Percentiles rank a stretch among this genome's conserved stretches.
phyloP scores from a whole-genome alignment of 2,888 invertebrate species.

The Mayetiola destructor region DNA sequence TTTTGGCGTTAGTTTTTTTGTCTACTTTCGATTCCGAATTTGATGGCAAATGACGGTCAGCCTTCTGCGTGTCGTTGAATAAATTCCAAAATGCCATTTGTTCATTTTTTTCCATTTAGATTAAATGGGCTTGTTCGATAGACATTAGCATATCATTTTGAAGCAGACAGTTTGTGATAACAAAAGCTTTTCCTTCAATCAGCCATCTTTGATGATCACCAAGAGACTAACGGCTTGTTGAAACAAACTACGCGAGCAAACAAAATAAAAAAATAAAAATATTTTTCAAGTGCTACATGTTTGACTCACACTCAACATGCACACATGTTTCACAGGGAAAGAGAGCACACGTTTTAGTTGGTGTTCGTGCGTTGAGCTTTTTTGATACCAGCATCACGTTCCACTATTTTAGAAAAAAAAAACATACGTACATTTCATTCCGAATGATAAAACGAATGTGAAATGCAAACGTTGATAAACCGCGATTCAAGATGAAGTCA shows the following conservation, averaged over 20 bases:
- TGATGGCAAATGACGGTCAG: not conserved
- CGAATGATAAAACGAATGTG: no score
- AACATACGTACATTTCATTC: not conserved
- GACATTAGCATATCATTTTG: not conserved
- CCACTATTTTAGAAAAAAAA: conserved; percentile 1
- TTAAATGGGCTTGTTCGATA: conserved; percentile 1
- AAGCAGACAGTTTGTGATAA: no score
- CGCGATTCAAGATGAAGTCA: not conserved
- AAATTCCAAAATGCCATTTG: not conserved
- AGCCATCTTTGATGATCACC: no score
- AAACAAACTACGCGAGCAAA: no score
- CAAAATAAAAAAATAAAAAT: no score
- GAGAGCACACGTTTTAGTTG: conserved; percentile 9
- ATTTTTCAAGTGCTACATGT: no score
- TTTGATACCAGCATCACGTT: not conserved
- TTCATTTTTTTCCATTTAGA: not conserved
- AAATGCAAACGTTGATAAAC: not conserved
- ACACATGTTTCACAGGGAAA: no score
- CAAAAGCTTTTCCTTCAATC: no score
- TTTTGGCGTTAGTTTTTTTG: conserved; percentile 1
- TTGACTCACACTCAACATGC: no score
- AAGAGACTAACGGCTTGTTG: no score
- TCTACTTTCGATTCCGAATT: no score
- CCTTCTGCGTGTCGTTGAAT: not conserved
- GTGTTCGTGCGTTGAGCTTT: not conserved